Base-by-base conservation (phyloP, 1,140 invertebrate genomes). In the Mizuhopecten yessoensis region DNA sequence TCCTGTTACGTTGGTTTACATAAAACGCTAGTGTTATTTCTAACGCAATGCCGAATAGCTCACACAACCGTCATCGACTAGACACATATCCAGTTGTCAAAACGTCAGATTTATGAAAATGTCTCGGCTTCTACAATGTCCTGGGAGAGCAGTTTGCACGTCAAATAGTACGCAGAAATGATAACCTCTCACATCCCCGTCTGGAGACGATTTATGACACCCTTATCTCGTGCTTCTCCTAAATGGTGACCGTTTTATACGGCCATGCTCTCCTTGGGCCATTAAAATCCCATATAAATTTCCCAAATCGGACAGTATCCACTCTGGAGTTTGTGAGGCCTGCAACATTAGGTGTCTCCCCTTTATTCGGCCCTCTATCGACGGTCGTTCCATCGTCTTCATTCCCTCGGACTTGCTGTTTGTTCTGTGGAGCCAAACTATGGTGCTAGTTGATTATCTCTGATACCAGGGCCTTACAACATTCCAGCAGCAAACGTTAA, bases 271-370 rank as follows among this genome's bases (percentile, higher is more conserved):
- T 75, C 57, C 57, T 75, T 75, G 57, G 57, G 29, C 57, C 57
- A 75, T 75, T 75, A 75, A 75, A 75, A 75, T 75, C 57, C 57
- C n/a, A 75, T 75, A 75, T 75, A 75, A 75, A 75, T 75, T 29
- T 75, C 57, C 57, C 57, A 29, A 75, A 75, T 75, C 57, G 57
- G 57, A 75, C 57, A 75, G 57, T 75, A 75, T 75, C 57, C 57
- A 75, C 57, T 75, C 57, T 29, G 1, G 57, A 75, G 57, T 75
- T 75, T 29, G 1, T 75, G 57, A 75, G 57, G 57, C 57, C 57
- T 75, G 57, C 23, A 75, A 75, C 57, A 75, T 75, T 75, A 75
- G 23, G n/a, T 75, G 57, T 75, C 57, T 75, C 57, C 57, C 17
- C 57, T 75, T n/a, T 17, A 29, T 75, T 29, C 57, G 3, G 57